A percentile compares a stretch with the other conserved stretches of the same genome.
phyloP scores from a whole-genome alignment of 2,888 invertebrate species.

The Philhelius pedissequus region DNA sequence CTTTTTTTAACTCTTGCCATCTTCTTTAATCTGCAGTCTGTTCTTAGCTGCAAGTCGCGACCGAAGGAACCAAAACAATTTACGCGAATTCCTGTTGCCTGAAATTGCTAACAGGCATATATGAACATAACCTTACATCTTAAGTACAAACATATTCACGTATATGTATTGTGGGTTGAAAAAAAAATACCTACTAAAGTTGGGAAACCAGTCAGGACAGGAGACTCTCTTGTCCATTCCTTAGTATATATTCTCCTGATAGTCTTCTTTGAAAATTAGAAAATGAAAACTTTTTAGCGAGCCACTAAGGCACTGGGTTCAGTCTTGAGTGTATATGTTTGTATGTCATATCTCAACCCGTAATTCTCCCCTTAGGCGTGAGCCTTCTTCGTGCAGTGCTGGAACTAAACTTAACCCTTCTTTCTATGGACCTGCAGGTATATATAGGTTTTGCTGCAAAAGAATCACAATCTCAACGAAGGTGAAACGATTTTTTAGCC shows the following conservation, averaged over 20 bases:
- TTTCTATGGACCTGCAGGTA: not conserved
- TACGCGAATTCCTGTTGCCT: slow-evolving; percentile 63
- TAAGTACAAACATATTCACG: too few species aligned
- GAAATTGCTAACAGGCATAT: slow-evolving; percentile 10
- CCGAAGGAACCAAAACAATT: slow-evolving; percentile 43
- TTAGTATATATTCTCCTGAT: not conserved
- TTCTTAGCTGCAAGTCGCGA: too few species aligned
- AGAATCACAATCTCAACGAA: slow-evolving; percentile 35
- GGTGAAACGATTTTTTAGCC: slow-evolving; percentile 41
- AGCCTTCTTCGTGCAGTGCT: not conserved
- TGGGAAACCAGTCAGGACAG: slow-evolving; percentile 55
- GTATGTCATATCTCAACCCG: not conserved
- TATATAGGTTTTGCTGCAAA: too few species aligned
- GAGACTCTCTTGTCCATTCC: slow-evolving; percentile 4
- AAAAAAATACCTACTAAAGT: slow-evolving; percentile 4
- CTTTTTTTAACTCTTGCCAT: not conserved
- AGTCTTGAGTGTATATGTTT: too few species aligned
- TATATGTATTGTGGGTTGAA: slow-evolving; percentile 2
- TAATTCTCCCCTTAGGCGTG: not conserved
- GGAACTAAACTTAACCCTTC: slow-evolving; percentile 2
- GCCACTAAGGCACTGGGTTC: slow-evolving; percentile 68
- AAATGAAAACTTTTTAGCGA: slow-evolving; percentile 64
- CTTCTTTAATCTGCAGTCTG: not conserved
- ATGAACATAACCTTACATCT: slow-evolving; percentile 9
- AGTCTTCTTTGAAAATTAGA: slow-evolving; percentile 32